Evolutionary conservation across 2,888 invertebrate species (phyloP), one percentile per base, ranked within the genome.

Genomic region (Latrodectus hesperus): DNA sequence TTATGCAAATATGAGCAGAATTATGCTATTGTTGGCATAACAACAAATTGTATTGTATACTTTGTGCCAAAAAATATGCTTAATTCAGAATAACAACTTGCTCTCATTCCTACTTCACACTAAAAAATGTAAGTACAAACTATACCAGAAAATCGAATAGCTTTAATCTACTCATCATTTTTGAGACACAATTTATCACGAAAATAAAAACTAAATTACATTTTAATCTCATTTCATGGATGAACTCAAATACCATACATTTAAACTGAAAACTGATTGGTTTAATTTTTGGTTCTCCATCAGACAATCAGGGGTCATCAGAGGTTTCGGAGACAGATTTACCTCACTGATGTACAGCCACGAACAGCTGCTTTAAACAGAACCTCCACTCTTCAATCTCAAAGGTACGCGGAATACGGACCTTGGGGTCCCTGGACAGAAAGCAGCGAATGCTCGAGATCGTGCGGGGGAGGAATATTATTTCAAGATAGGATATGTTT

Each of bases 391-490:
- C 38, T 65, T 12, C 70, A 88, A 9, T n/a, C 80, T n/a, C 71
- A 60, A 49, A n/a, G 22, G 49, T 4, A 17, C 14, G 71, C 79
- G 16, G 79, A 80, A 17, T 64, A 51, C 5, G 79, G 79, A 12
- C 79, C 79, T 5, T 90, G 90, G 90, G 89, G 90, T 70, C 89
- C 89, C 9, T 90, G 90, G 90, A 87, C 90, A 1, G 85, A 88
- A 60, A 82, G 85, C 52, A 89, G 88, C n/a, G 71, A 77, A 17
- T 99, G 99, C 93, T 97, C 98, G 6, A 94, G 97, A 89, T 95
- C 96, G 26, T 99, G 99, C 92, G 99, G 98, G 0, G 97, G 97
- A 12, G 99, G 99, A 79, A 97, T 98, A 51, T 95, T 97, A 89
- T 95, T 94, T 91, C 97, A 98, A 93, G 95, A 95, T 88, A 94